Conservation (phyloP, 2,113 vertebrate genomes). For the Cochlearius cochlearius region DNA sequence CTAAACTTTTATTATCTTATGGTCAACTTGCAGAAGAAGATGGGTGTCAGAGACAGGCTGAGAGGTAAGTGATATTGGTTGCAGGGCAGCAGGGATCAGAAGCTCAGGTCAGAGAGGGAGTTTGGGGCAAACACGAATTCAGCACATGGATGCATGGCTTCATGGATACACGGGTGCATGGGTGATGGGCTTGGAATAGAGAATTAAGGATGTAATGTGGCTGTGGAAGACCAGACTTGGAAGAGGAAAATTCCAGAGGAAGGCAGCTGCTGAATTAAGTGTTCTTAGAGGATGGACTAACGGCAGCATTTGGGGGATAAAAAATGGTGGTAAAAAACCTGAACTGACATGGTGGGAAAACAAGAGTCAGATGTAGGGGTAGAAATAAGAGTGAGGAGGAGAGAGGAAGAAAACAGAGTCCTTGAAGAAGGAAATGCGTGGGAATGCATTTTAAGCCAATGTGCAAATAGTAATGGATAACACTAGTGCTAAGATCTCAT, state of each 20-base stretch:
- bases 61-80: not conserved
- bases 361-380: not conserved
- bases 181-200: not conserved
- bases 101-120: not conserved
- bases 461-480: not conserved
- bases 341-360: not conserved
- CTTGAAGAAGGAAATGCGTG: not conserved
- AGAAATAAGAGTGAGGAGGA: not conserved
- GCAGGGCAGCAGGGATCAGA: not conserved
- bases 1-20: not conserved
- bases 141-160: fast-evolving
- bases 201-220: not conserved
- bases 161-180: too few species aligned
- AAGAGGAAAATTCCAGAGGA: not conserved
- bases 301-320: fast-evolving
- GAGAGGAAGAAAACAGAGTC: not conserved
- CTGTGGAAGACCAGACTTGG: not conserved
- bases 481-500: not conserved
- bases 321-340: not conserved
- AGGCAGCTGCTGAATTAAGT: not conserved
- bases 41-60: not conserved
- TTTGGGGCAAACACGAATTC: not conserved
- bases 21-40: not conserved
- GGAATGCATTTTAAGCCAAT: not conserved
- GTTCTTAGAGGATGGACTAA: not conserved